Conservation (phyloP, 1,140 invertebrate species). For the Varroa destructor region DNA sequence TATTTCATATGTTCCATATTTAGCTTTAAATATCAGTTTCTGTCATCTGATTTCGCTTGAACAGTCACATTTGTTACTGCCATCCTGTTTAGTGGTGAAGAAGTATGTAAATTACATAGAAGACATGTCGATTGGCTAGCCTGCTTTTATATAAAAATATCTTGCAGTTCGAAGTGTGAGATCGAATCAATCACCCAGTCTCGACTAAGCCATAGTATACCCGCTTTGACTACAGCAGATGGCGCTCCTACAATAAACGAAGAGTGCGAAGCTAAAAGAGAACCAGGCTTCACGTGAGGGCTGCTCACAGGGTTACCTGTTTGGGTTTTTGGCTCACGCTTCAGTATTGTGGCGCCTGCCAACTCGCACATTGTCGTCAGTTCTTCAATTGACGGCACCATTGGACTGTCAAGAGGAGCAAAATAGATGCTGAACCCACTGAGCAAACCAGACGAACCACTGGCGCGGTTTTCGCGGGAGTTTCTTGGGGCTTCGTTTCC, state of each 20-base stretch:
- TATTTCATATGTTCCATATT: too few species aligned
- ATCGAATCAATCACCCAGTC: conserved; percentile 18
- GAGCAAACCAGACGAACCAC: neutral
- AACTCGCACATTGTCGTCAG: neutral
- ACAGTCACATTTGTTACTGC: too few species aligned
- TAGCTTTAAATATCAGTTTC: too few species aligned
- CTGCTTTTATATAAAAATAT: too few species aligned
- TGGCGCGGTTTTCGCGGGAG: neutral
- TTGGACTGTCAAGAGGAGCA: conserved; percentile 4
- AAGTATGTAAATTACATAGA: too few species aligned
- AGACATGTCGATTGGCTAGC: too few species aligned
- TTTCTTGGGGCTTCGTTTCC: neutral
- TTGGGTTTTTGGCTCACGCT: neutral
- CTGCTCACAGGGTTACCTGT: neutral
- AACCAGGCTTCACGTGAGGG: neutral
- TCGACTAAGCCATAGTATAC: neutral
- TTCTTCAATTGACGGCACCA: neutral
- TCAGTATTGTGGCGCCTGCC: conserved; percentile 1
- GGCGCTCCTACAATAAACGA: neutral
- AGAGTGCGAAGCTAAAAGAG: neutral
- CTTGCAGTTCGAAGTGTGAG: conserved; percentile 9
- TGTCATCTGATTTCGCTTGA: too few species aligned
- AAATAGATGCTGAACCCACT: conserved; percentile 16
- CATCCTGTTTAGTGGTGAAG: too few species aligned
- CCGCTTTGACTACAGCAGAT: neutral